Evolutionary conservation across 2,888 invertebrate species (phyloP).

Genomic region (Macrophya annulata): DNA sequence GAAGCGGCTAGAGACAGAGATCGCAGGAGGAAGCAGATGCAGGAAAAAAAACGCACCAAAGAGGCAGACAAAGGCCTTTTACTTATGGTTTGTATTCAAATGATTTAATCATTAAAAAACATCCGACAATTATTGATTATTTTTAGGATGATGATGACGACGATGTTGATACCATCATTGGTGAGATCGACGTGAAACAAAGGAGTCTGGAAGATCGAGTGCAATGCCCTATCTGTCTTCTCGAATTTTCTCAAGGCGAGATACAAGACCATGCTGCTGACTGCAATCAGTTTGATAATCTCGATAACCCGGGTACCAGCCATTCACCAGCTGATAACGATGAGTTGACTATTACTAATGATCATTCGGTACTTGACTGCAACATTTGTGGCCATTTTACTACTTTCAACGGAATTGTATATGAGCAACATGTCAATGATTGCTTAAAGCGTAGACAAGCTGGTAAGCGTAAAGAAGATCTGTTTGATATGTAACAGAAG

Average conservation of each 20-base stretch:
- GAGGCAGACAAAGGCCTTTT: conserved; percentile 7
- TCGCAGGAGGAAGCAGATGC: conserved; percentile 14
- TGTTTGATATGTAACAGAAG: background rate
- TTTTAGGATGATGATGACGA: conserved; percentile 54
- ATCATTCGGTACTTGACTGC: conserved; percentile 61
- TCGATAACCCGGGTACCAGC: conserved; percentile 16
- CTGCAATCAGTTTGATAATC: conserved; percentile 67
- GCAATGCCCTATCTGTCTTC: conserved; percentile 72
- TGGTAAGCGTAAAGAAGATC: background rate
- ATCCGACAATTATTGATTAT: background rate
- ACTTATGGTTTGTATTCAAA: conserved; percentile 55
- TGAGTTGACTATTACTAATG: conserved; percentile 27
- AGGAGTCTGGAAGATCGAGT: background rate
- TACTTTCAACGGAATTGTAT: conserved; percentile 64
- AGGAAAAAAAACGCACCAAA: conserved; percentile 30
- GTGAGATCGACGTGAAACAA: conserved; percentile 25
- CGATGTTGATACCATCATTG: conserved; percentile 43
- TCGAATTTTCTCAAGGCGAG: conserved; percentile 64
- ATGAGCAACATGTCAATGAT: conserved; percentile 65
- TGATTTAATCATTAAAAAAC: background rate
- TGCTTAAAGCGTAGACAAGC: conserved; percentile 62
- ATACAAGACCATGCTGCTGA: conserved; percentile 71
- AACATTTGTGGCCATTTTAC: conserved; percentile 65
- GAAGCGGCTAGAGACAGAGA: conserved; percentile 1
- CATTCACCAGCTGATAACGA: background rate